These are phyloP conservation scores for Argyresthia goedartella DNA, from an alignment of 2,888 invertebrate species.

Conservation along the genomic window DNA sequence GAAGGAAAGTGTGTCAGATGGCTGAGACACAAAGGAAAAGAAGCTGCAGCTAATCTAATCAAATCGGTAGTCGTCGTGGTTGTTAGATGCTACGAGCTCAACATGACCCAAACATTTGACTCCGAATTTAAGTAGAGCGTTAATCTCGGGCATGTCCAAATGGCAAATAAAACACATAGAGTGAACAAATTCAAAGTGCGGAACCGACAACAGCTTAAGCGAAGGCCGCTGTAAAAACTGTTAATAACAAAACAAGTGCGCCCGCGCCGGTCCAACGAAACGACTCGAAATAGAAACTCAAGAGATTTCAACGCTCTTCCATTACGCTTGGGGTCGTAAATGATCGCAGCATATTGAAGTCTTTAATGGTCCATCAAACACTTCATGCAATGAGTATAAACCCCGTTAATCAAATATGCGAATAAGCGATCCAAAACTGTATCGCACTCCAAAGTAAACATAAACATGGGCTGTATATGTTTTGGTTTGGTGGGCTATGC, in stretches of 20 bases:
- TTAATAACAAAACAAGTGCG: slow-evolving; percentile 35
- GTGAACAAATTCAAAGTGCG: slow-evolving; percentile 26
- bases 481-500: too few species aligned
- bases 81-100: neutral
- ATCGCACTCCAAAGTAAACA: too few species aligned
- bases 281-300: slow-evolving; percentile 48
- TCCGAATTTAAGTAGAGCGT: neutral
- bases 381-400: too few species aligned
- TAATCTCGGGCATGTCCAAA: too few species aligned
- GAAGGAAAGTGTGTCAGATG: slow-evolving; percentile 1
- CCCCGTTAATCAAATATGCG: too few species aligned
- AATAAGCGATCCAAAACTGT: too few species aligned
- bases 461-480: too few species aligned
- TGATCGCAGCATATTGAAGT: too few species aligned
- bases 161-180: slow-evolving; percentile 2
- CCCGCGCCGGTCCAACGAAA: slow-evolving; percentile 34
- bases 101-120: slow-evolving; percentile 1
- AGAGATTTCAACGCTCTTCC: slow-evolving; percentile 26
- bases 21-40: slow-evolving; percentile 4
- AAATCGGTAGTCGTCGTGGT: neutral
- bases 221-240: slow-evolving; percentile 42
- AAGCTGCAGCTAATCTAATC: slow-evolving; percentile 2
- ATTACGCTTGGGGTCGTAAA: slow-evolving; percentile 20
- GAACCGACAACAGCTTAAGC: slow-evolving; percentile 23
- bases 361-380: neutral